phyloP scores from a whole-genome alignment of 2,888 invertebrate genomes.

The Polylopha cassiicola region DNA sequence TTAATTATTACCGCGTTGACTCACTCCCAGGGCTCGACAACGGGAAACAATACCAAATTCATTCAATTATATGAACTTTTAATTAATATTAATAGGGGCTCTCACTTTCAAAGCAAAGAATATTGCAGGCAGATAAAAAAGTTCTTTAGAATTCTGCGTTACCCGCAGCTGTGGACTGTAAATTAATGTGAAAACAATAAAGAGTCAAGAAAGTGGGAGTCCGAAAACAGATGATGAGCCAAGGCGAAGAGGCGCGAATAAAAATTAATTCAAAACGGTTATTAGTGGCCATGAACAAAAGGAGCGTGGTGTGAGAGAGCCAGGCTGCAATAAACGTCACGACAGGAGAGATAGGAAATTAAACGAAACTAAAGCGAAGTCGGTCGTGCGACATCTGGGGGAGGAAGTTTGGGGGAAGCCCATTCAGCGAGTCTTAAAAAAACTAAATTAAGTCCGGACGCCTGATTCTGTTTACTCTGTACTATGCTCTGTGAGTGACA shows the following conservation, averaged over 20 bases:
- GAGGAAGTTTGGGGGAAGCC: constrained; percentile 48
- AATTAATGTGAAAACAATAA: constrained; percentile 76
- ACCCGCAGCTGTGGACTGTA: constrained; percentile 71
- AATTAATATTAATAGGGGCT: constrained; percentile 76
- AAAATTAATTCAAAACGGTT: constrained; percentile 69
- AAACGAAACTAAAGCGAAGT: constrained; percentile 72
- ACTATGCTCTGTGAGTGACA: constrained; percentile 51
- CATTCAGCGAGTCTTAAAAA: constrained; percentile 47
- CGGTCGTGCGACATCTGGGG: constrained; percentile 58
- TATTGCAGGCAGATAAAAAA: constrained; percentile 69
- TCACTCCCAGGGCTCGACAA: constrained; percentile 62
- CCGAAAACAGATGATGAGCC: constrained; percentile 55
- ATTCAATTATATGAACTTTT: constrained; percentile 77
- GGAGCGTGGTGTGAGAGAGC: constrained; percentile 51
- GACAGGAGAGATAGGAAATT: constrained; percentile 70
- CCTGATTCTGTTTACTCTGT: constrained; percentile 59
- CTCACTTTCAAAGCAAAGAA: constrained; percentile 73
- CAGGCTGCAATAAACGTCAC: constrained; percentile 65
- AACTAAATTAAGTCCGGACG: constrained; percentile 59
- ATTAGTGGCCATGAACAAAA: constrained; percentile 63
- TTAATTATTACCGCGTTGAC: constrained; percentile 65
- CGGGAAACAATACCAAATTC: constrained; percentile 68
- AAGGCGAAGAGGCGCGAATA: constrained; percentile 48
- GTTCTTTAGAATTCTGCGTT: constrained; percentile 72
- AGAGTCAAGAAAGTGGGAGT: constrained; percentile 45